Percentiles rank a stretch among this genome's conserved stretches.
phyloP scores from a whole-genome alignment of 2,113 vertebrate genomes.

The Limanda limanda region DNA sequence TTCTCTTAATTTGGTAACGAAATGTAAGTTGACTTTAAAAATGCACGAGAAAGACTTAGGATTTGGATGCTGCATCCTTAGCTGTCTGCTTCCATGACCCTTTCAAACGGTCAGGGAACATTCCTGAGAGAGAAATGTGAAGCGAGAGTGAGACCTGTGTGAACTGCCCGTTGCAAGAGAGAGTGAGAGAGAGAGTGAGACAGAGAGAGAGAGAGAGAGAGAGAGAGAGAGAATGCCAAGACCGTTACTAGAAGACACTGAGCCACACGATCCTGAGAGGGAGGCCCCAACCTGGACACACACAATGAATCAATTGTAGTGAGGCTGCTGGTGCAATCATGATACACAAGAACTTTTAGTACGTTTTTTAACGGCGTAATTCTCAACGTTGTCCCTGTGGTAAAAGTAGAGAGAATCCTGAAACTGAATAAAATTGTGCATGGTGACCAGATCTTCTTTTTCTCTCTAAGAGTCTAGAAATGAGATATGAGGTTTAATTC shows the following conservation, averaged over 20 bases:
- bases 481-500: too few species aligned
- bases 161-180: constrained; percentile 8
- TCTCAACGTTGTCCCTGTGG: too few species aligned
- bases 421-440: too few species aligned
- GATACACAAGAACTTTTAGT: constrained; percentile 9
- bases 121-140: constrained; percentile 28
- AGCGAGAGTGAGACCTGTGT: constrained; percentile 18
- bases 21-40: too few species aligned
- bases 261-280: constrained; percentile 69
- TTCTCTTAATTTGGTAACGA: too few species aligned
- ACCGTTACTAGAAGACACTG: constrained; percentile 49
- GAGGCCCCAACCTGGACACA: constrained; percentile 58
- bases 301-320: constrained; percentile 69
- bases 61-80: too few species aligned
- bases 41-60: too few species aligned
- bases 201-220: constrained; percentile 2
- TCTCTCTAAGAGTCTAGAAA: too few species aligned
- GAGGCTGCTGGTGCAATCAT: constrained; percentile 20
- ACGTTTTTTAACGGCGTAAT: neutral
- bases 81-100: neutral
- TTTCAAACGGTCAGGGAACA: constrained; percentile 5
- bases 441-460: too few species aligned
- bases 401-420: too few species aligned
- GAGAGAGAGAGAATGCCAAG: constrained; percentile 27
- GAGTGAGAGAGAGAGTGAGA: constrained; percentile 13